Conservation (phyloP, 1,140 invertebrate species). For the Phthorimaea operculella region DNA sequence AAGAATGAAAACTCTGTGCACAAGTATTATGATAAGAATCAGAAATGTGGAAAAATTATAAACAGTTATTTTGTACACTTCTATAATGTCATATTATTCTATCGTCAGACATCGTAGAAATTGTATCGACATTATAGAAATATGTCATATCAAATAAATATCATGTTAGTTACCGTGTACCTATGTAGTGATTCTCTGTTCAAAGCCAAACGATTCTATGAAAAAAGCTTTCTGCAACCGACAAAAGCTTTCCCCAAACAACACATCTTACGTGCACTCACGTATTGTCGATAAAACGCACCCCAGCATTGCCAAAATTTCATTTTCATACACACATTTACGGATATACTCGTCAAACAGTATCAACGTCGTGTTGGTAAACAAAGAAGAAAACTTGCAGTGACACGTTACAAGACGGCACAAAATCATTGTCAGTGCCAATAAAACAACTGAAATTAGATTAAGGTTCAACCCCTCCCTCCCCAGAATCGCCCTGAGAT, state of each 20-base stretch:
- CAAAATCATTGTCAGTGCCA: slow-evolving; percentile 58
- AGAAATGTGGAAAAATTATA: too few species aligned
- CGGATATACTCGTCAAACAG: slow-evolving; percentile 59
- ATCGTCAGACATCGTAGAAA: too few species aligned
- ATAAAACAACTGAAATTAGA: slow-evolving; percentile 64
- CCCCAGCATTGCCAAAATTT: slow-evolving; percentile 35
- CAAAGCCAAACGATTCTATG: too few species aligned
- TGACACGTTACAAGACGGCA: slow-evolving; percentile 41
- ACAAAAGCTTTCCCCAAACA: background rate
- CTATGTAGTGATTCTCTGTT: too few species aligned
- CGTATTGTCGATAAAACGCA: slow-evolving; percentile 37
- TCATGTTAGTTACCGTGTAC: too few species aligned
- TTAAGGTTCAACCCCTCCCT: slow-evolving; percentile 37
- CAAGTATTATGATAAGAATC: too few species aligned
- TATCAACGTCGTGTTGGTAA: slow-evolving; percentile 35
- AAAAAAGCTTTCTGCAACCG: too few species aligned
- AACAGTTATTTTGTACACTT: too few species aligned
- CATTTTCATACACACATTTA: slow-evolving; percentile 37
- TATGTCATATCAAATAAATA: too few species aligned
- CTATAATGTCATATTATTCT: too few species aligned
- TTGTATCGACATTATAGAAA: too few species aligned
- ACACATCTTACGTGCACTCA: slow-evolving; percentile 21
- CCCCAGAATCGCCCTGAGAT: slow-evolving; percentile 39
- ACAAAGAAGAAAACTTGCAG: slow-evolving; percentile 32
- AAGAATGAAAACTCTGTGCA: too few species aligned